Percentiles rank a stretch among this genome's conserved stretches.
phyloP scores from a whole-genome alignment of 2,888 invertebrate species.

The Drosophila austrosaltans region DNA sequence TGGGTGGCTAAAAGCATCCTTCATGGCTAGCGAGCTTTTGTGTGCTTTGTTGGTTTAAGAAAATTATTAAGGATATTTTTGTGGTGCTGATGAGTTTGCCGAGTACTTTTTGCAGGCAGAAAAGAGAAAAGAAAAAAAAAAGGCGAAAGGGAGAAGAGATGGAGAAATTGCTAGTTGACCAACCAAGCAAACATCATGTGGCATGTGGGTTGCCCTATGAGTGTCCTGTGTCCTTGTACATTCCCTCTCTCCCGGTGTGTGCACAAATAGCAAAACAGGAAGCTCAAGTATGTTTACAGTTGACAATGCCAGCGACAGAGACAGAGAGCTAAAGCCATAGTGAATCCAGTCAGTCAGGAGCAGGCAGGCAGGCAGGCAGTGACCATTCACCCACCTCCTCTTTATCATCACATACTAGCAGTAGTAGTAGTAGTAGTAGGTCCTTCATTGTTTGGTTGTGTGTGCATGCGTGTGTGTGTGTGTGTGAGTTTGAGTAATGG shows the following conservation, averaged over 20 bases:
- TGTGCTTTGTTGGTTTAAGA: constrained; percentile 80
- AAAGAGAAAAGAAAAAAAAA: not conserved
- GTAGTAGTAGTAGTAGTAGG: not conserved
- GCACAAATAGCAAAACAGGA: constrained; percentile 77
- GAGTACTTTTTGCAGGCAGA: constrained; percentile 58
- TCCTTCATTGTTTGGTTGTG: constrained; percentile 6
- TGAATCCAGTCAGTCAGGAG: constrained; percentile 1
- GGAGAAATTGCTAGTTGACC: constrained; percentile 23
- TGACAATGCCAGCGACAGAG: constrained; percentile 69
- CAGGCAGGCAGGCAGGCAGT: not conserved
- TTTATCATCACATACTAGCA: constrained; percentile 1
- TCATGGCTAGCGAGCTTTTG: constrained; percentile 62
- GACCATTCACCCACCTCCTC: not conserved
- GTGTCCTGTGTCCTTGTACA: constrained; percentile 28
- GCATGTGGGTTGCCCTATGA: constrained; percentile 35
- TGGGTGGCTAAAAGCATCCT: constrained; percentile 74
- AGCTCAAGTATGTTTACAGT: constrained; percentile 78
- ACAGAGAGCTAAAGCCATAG: constrained; percentile 10
- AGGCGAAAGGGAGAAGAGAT: not conserved
- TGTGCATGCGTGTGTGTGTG: constrained; percentile 14
- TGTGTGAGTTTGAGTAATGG: constrained; percentile 20
- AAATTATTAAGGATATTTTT: constrained; percentile 82
- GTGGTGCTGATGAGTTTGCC: constrained; percentile 81
- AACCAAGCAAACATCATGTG: constrained; percentile 47
- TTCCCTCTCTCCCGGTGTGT: not conserved